phyloP scores from a whole-genome alignment of 1,140 invertebrate species.

The Gryon sp. region DNA sequence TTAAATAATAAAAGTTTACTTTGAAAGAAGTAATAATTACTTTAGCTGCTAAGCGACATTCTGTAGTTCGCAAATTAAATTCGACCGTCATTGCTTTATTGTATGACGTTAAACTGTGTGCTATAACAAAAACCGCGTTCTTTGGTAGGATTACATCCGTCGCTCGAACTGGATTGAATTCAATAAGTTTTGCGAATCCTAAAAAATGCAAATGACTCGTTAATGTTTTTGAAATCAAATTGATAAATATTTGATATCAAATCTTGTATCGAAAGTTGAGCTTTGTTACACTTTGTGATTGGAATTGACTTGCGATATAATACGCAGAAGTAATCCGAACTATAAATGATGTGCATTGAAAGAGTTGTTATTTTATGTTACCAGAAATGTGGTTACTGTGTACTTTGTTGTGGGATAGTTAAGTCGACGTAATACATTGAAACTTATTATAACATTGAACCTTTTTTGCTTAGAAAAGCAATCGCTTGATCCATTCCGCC shows the following conservation, averaged over 20 bases:
- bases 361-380: neutral
- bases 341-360: too few species aligned
- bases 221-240: too few species aligned
- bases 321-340: too few species aligned
- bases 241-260: too few species aligned
- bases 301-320: slow-evolving; percentile 9
- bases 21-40: slow-evolving; percentile 75
- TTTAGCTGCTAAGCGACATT: slow-evolving; percentile 94
- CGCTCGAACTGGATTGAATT: slow-evolving; percentile 93
- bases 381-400: neutral
- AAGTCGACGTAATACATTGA: neutral
- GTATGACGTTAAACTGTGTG: slow-evolving; percentile 92
- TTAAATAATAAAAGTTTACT: too few species aligned
- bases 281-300: too few species aligned
- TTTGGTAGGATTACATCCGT: slow-evolving; percentile 89
- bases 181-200: slow-evolving; percentile 93
- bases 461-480: slow-evolving; percentile 93
- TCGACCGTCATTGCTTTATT: slow-evolving; percentile 96
- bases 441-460: slow-evolving; percentile 73
- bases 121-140: slow-evolving; percentile 93
- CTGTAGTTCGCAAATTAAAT: slow-evolving; percentile 96
- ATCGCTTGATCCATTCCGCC: slow-evolving; percentile 99
- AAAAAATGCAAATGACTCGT: too few species aligned
- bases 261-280: too few species aligned
- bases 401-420: neutral